A percentile compares a stretch with the other conserved stretches of the same genome.
These are phyloP conservation scores for Buathra laborator DNA, from an alignment of 2,888 invertebrate species.

Conservation along the genomic window DNA sequence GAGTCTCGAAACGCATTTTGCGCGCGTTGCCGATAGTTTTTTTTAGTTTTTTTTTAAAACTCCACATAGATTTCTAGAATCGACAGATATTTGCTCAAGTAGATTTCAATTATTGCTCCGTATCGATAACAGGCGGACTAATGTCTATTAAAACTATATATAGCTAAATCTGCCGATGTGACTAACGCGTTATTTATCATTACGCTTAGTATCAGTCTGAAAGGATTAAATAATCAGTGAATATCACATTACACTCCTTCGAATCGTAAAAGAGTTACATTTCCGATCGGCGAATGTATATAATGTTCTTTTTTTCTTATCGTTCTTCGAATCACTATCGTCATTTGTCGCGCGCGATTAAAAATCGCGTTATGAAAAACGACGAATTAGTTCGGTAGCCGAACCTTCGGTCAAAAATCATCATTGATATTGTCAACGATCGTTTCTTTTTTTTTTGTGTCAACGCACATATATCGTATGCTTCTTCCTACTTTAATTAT, in stretches of 20 bases:
- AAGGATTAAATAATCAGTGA: conserved; percentile 58
- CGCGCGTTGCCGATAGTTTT: neutral
- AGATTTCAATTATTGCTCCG: conserved; percentile 64
- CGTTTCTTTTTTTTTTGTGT: conserved; percentile 43
- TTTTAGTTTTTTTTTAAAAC: neutral
- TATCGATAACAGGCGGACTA: conserved; percentile 67
- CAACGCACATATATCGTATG: conserved; percentile 24
- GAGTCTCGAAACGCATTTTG: conserved; percentile 1
- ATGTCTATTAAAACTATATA: conserved; percentile 35
- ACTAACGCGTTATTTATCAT: conserved; percentile 52
- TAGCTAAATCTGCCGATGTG: conserved; percentile 52
- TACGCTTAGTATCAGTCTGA: conserved; percentile 64
- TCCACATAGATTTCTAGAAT: conserved; percentile 30
- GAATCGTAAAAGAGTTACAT: conserved; percentile 39
- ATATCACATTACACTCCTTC: conserved; percentile 63
- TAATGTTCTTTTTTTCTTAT: conserved; percentile 22
- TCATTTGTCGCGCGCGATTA: neutral
- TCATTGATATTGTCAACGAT: conserved; percentile 28
- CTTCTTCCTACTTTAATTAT: conserved; percentile 8
- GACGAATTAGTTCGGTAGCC: neutral
- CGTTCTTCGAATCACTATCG: neutral
- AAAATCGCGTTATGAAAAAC: neutral
- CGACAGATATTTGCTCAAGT: conserved; percentile 28
- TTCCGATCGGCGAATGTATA: conserved; percentile 13
- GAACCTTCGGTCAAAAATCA: conserved; percentile 8